phyloP scores from a whole-genome alignment of 2,888 invertebrate genomes.

The Platynereis dumerilii region DNA sequence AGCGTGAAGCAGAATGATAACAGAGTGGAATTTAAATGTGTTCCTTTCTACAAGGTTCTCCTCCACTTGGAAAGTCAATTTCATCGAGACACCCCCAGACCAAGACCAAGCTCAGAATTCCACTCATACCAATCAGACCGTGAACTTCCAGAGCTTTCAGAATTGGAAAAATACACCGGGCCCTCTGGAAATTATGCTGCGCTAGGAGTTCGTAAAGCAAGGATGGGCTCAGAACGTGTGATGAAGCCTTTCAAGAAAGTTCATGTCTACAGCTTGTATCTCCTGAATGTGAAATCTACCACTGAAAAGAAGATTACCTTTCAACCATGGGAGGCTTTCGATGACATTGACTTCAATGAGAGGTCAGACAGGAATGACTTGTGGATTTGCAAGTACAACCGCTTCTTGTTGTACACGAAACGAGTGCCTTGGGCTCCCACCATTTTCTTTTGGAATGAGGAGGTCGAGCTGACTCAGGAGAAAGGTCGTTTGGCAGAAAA shows the following conservation, averaged over 20 bases:
- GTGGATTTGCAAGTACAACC: constrained; percentile 25
- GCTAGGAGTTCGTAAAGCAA: neutral
- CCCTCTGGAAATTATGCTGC: constrained; percentile 9
- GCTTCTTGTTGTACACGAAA: constrained; percentile 16
- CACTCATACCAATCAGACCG: constrained; percentile 5
- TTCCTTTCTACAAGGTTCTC: constrained; percentile 5
- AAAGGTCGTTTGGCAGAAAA: no score
- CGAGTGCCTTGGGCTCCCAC: constrained; percentile 17
- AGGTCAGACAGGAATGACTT: constrained; percentile 18
- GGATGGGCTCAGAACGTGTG: neutral
- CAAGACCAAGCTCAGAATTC: neutral
- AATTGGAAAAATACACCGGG: constrained; percentile 8
- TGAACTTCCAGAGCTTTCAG: neutral
- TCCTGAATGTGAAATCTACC: constrained; percentile 20
- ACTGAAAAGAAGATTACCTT: constrained; percentile 10
- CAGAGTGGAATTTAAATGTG: neutral
- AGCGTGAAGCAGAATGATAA: no score
- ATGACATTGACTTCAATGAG: constrained; percentile 24
- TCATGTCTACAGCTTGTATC: constrained; percentile 18
- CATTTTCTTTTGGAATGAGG: constrained; percentile 11
- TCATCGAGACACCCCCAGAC: neutral
- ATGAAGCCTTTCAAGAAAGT: constrained; percentile 17
- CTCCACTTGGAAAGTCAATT: constrained; percentile 9
- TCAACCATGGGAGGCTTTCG: constrained; percentile 20
- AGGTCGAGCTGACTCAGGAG: neutral